Evolutionary conservation across 2,888 invertebrate genomes (phyloP).

Genomic region (Atrina japonica): DNA sequence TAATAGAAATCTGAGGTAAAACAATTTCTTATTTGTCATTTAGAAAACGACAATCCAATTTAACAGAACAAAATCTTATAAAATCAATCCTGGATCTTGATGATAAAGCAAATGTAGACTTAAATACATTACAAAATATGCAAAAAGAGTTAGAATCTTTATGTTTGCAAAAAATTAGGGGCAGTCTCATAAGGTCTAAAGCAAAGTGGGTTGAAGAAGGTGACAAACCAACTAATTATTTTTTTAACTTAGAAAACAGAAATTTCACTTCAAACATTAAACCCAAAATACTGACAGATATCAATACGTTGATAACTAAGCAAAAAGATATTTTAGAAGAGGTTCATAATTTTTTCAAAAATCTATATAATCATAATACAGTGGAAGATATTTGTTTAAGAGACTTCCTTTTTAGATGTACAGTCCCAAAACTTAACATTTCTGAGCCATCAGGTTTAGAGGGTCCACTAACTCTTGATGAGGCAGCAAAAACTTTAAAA

Average conservation of each 20-base stretch:
- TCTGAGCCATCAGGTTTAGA: background rate
- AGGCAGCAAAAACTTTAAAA: slow-evolving; percentile 7
- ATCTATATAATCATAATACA: slow-evolving; percentile 1
- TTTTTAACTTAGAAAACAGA: slow-evolving; percentile 3
- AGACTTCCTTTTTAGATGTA: no score
- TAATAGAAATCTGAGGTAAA: no score
- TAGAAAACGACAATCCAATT: no score
- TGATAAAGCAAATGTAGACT: no score
- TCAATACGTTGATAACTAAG: slow-evolving; percentile 3
- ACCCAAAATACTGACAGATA: slow-evolving; percentile 5
- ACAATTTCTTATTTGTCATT: no score
- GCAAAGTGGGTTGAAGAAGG: slow-evolving; percentile 25
- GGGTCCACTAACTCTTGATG: background rate
- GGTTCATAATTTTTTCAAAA: slow-evolving; percentile 15
- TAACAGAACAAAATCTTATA: no score
- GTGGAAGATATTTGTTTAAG: no score
- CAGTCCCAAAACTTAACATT: slow-evolving; percentile 1
- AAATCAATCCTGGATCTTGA: no score
- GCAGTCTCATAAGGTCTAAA: slow-evolving; percentile 26
- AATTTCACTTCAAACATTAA: slow-evolving; percentile 19
- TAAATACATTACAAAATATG: no score
- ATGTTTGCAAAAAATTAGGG: slow-evolving; percentile 8
- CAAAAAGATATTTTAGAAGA: slow-evolving; percentile 19
- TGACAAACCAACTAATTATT: slow-evolving; percentile 10
- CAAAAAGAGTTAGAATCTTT: background rate